phyloP scores from a whole-genome alignment of 2,113 vertebrate species.

The Nesoenas mayeri region DNA sequence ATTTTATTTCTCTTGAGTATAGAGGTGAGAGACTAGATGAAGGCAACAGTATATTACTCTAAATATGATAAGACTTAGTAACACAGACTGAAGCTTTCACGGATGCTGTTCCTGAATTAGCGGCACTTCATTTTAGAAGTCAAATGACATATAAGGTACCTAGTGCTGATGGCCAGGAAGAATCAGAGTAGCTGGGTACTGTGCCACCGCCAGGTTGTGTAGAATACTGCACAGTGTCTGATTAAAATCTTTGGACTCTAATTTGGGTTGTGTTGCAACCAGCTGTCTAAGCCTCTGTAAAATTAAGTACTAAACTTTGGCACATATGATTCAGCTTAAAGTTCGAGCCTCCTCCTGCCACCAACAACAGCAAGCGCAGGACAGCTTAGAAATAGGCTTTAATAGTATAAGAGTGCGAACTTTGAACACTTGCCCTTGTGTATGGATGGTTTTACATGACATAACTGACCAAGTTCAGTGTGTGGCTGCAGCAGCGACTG shows the following conservation, averaged over 20 bases:
- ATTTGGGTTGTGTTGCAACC: background rate
- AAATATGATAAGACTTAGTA: background rate
- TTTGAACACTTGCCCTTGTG: background rate
- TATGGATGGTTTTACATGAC: background rate
- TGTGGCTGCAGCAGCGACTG: background rate
- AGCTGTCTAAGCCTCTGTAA: background rate
- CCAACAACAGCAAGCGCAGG: background rate
- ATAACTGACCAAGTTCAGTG: rapidly evolving
- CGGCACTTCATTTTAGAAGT: background rate
- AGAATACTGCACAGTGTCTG: background rate
- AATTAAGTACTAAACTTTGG: background rate
- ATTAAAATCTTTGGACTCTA: background rate
- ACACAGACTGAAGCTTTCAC: background rate
- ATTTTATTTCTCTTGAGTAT: background rate
- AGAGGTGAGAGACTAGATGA: background rate
- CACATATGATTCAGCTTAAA: background rate
- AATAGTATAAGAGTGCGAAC: background rate
- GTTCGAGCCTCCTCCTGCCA: background rate
- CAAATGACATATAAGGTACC: background rate
- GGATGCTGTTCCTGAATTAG: background rate
- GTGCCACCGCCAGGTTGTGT: background rate
- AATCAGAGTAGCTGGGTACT: background rate
- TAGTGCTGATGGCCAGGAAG: background rate
- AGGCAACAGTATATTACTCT: background rate
- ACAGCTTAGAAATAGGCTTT: background rate